phyloP scores from a whole-genome alignment of 2,888 invertebrate genomes.

The Andrena chrysosceles region DNA sequence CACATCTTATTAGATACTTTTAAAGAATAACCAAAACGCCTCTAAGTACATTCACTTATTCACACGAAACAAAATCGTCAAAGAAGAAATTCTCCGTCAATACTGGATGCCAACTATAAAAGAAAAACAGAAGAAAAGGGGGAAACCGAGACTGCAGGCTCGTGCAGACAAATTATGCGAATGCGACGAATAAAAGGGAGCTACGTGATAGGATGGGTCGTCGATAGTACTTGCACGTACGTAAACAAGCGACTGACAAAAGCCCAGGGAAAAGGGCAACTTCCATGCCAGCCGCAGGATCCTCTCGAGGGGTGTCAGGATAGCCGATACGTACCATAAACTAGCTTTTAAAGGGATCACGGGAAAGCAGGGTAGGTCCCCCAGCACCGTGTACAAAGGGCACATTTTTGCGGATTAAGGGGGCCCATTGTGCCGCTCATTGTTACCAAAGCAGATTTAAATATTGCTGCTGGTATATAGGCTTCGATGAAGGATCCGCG shows the following conservation, averaged over 20 bases:
- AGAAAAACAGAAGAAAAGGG: neutral
- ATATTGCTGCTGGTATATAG: conserved; percentile 49
- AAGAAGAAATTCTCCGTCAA: neutral
- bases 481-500: conserved; percentile 19
- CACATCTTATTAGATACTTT: no score
- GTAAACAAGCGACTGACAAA: conserved; percentile 70
- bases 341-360: conserved; percentile 79
- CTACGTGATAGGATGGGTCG: conserved; percentile 31
- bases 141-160: neutral
- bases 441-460: conserved; percentile 66
- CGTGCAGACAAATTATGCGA: conserved; percentile 24
- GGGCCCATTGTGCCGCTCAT: conserved; percentile 62
- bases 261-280: conserved; percentile 64
- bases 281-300: conserved; percentile 63
- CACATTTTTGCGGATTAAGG: conserved; percentile 79
- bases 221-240: conserved; percentile 61
- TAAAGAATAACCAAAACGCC: neutral
- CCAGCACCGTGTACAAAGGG: conserved; percentile 65
- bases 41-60: neutral
- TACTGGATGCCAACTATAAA: neutral
- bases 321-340: conserved; percentile 66
- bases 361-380: conserved; percentile 41
- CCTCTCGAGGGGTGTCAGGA: conserved; percentile 57
- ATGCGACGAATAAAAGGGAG: conserved; percentile 21
- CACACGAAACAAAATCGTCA: neutral